These are phyloP conservation scores for Cephus runcator DNA, from an alignment of 2,888 invertebrate genomes.

Conservation along the genomic window DNA sequence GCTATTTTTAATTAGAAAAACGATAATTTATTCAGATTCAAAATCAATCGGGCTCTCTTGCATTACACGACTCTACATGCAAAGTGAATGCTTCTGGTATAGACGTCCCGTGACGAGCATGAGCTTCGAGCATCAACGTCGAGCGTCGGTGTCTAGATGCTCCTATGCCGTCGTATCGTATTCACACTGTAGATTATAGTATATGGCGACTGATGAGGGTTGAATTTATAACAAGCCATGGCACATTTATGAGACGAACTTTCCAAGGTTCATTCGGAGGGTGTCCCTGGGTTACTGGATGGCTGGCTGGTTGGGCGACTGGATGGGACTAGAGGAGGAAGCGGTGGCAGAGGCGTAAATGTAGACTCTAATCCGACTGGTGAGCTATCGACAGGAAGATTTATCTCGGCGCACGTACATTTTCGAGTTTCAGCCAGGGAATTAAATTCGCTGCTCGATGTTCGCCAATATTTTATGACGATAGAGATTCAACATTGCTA, in stretches of 20 bases:
- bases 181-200: background rate
- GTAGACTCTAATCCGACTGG: conserved; percentile 61
- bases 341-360: conserved; percentile 54
- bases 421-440: conserved; percentile 29
- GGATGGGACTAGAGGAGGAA: conserved; percentile 9
- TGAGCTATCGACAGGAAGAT: conserved; percentile 63
- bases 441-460: conserved; percentile 38
- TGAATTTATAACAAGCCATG: conserved; percentile 56
- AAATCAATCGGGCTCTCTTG: background rate
- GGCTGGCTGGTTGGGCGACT: conserved; percentile 16
- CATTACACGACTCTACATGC: background rate
- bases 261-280: conserved; percentile 24
- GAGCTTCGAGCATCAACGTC: no score
- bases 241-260: conserved; percentile 54
- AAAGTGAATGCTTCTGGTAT: background rate
- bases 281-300: background rate
- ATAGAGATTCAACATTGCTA: background rate
- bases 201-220: conserved; percentile 37
- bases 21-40: background rate
- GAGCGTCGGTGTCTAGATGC: background rate
- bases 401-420: conserved; percentile 51
- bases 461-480: conserved; percentile 6
- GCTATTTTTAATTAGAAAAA: background rate
- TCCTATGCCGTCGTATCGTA: background rate
- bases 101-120: background rate